Base-by-base conservation (phyloP, 2,888 invertebrate genomes). In the Polia nebulosa region DNA sequence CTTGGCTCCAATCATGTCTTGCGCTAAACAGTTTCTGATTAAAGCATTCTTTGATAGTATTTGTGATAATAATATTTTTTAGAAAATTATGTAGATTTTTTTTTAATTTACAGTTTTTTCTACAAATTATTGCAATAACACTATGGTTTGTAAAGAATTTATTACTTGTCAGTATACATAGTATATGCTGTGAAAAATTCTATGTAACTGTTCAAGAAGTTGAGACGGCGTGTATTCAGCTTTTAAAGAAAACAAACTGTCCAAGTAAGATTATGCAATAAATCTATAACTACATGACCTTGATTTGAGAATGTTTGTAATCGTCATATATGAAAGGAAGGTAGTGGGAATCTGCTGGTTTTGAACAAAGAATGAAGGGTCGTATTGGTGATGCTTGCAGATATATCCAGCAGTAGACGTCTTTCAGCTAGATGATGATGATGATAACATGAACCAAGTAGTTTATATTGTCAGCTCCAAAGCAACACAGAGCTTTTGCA, bases 171-270 rank as follows among this genome's bases (percentile, higher is more conserved):
- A 36, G n/a, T n/a, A 1, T 15, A 22, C 52, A 66, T 11, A 45
- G 67, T 29, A 29, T 45, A 7, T 13, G 53, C n/a, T 66, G 66
- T 11, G 67, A 66, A n/a, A n/a, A 29, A 22, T 66, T 66, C 5
- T 66, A 66, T 45, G 13, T 36, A 36, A 22, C 66, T 27, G 27
- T 66, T 45, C 29, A 53, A 15, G 34, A 66, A 36, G 36, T 45
- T 36, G 36, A 53, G 29, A 36, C 34, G 7, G 34, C 45, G 7
- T 66, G 67, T 29, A 66, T 66, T 20, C 36, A 45, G 52, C 22
- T 66, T 8, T 29, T 66, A 17, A 66, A 22, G 29, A 53, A 66
- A 11, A 45, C 7, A 1, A 15, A 66, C n/a, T 36, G 4, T 22
- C 2, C 29, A 45, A 52, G 66, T 66, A 53, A 52, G 52, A 32